A percentile compares a stretch with the other conserved stretches of the same genome.
These are phyloP conservation scores for Stomatorhinus walkeri DNA, from an alignment of 2,797 vertebrate genomes.

Conservation along the genomic window DNA sequence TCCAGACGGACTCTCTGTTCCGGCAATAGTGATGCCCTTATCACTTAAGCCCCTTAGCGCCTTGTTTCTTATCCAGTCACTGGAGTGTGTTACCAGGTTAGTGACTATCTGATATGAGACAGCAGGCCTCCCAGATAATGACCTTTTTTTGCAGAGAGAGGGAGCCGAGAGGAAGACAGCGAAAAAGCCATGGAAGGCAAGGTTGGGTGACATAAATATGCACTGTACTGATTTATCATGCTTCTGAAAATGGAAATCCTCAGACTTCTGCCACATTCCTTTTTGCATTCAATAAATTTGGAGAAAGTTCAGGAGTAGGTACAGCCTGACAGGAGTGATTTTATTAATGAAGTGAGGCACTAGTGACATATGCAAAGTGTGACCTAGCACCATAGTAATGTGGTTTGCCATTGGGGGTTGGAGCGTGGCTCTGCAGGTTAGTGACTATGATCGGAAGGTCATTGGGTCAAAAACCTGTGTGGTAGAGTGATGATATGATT, in stretches of 20 bases:
- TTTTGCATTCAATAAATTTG: not conserved
- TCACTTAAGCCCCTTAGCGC: constrained; percentile 1
- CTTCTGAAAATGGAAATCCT: not conserved
- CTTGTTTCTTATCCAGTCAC: constrained; percentile 45
- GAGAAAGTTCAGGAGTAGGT: not conserved
- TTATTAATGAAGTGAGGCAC: not conserved
- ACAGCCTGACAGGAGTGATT: not conserved
- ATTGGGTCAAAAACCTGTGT: not conserved
- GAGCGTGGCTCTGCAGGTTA: not conserved
- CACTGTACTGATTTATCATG: not conserved
- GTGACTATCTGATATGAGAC: constrained; percentile 60
- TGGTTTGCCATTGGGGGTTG: not conserved
- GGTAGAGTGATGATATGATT: not conserved
- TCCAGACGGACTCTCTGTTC: not conserved
- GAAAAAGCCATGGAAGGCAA: not conserved
- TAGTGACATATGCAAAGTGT: not conserved
- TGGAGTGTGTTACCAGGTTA: constrained; percentile 57
- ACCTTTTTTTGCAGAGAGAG: not conserved
- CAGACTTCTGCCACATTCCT: not conserved
- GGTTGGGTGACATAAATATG: not conserved
- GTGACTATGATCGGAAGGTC: not conserved
- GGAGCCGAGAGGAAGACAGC: not conserved
- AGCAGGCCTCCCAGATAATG: constrained; percentile 34
- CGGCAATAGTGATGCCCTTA: not conserved
- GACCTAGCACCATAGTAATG: not conserved